These are phyloP conservation scores for Hippocampus zosterae DNA, from an alignment of 2,113 vertebrate species.

Conservation along the genomic window DNA sequence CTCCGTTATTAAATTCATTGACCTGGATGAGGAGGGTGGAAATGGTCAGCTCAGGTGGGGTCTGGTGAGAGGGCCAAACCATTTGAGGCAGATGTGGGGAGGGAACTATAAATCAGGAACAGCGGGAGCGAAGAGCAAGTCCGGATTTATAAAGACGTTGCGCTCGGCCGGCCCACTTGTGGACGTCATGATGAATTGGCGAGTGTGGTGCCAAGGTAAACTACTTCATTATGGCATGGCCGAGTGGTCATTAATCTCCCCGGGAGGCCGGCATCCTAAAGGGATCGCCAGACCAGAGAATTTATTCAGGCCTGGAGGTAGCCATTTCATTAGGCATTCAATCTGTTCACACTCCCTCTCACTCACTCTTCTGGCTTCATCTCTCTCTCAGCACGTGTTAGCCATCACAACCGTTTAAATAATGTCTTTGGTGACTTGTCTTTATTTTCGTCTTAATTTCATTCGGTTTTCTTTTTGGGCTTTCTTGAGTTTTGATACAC, in stretches of 20 bases:
- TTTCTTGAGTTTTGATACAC: background rate
- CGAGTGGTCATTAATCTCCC: slow-evolving; percentile 93
- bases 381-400: slow-evolving; percentile 19
- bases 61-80: slow-evolving; percentile 65
- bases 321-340: slow-evolving; percentile 95
- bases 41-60: slow-evolving; percentile 62
- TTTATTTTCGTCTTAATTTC: background rate
- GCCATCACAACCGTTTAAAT: slow-evolving; percentile 14
- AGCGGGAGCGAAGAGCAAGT: slow-evolving; percentile 80
- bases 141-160: slow-evolving; percentile 95
- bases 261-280: slow-evolving; percentile 78
- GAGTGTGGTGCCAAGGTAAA: slow-evolving; percentile 91
- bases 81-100: slow-evolving; percentile 57
- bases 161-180: slow-evolving; percentile 85
- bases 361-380: slow-evolving; percentile 15
- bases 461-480: background rate
- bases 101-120: slow-evolving; percentile 83
- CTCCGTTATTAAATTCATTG: slow-evolving; percentile 83
- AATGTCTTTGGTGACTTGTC: background rate
- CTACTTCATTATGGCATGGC: slow-evolving; percentile 91
- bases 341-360: slow-evolving; percentile 76
- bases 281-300: slow-evolving; percentile 78
- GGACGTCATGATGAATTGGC: slow-evolving; percentile 97
- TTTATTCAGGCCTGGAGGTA: slow-evolving; percentile 92
- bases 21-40: slow-evolving; percentile 77